These are phyloP conservation scores for Podarcis muralis DNA, from an alignment of 2,113 vertebrate genomes.

Conservation along the genomic window DNA sequence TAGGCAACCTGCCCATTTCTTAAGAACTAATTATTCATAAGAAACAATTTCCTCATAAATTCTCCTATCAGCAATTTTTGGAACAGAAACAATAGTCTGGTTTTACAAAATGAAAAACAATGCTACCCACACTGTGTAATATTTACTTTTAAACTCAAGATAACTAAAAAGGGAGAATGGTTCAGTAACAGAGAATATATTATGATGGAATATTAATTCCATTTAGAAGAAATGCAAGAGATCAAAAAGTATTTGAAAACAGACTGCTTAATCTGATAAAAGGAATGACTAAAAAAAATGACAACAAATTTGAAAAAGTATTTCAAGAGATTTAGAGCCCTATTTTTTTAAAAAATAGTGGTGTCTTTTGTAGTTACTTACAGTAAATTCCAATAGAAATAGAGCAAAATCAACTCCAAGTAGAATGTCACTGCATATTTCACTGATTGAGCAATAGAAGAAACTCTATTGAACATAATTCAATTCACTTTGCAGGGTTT, in stretches of 20 bases:
- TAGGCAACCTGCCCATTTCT: constrained; percentile 73
- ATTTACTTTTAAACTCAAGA: constrained; percentile 58
- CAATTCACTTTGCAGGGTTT: constrained; percentile 3
- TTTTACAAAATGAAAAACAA: constrained; percentile 44
- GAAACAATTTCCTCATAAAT: constrained; percentile 61
- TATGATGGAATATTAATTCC: constrained; percentile 27
- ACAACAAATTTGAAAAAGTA: neutral
- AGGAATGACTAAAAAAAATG: neutral
- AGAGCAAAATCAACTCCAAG: neutral
- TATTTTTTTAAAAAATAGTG: neutral
- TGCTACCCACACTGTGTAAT: constrained; percentile 31
- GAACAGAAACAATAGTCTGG: constrained; percentile 58
- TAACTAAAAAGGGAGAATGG: constrained; percentile 46
- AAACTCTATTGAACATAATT: neutral
- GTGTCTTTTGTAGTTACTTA: neutral
- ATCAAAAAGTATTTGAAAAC: constrained; percentile 37
- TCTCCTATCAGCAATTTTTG: constrained; percentile 71
- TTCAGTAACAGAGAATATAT: neutral
- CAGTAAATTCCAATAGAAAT: neutral
- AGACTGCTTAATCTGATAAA: neutral
- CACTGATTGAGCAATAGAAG: neutral
- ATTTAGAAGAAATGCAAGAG: constrained; percentile 25
- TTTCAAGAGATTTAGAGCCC: neutral
- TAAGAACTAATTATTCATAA: constrained; percentile 71
- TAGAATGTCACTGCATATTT: neutral